These are phyloP conservation scores for Colostygia pectinataria DNA, from an alignment of 2,888 invertebrate genomes.

Conservation along the genomic window DNA sequence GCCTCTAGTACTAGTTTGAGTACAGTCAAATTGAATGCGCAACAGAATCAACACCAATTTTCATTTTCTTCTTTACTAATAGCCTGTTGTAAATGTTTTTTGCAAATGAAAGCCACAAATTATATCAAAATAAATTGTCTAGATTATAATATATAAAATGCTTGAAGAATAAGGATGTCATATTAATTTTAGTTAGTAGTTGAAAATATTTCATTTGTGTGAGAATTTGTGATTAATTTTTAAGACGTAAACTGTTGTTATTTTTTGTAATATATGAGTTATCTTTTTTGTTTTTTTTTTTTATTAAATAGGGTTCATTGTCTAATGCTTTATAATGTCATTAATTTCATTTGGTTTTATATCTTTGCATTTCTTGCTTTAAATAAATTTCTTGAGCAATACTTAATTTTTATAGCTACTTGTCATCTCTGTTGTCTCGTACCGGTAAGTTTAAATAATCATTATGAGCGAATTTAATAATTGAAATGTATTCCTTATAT, in stretches of 20 bases:
- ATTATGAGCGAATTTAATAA: constrained; percentile 34
- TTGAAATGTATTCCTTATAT: constrained; percentile 20
- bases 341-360: constrained; percentile 8
- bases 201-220: constrained; percentile 30
- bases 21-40: no score
- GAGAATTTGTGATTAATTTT: constrained; percentile 48
- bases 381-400: constrained; percentile 14
- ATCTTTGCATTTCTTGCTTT: constrained; percentile 15
- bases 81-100: background rate
- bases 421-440: constrained; percentile 1
- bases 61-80: no score
- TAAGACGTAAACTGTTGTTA: constrained; percentile 51
- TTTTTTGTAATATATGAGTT: constrained; percentile 54
- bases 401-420: constrained; percentile 11
- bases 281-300: constrained; percentile 67
- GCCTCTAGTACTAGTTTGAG: no score
- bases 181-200: constrained; percentile 9
- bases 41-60: no score
- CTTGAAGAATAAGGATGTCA: constrained; percentile 8
- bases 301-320: constrained; percentile 41
- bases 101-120: constrained; percentile 9
- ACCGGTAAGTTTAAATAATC: constrained; percentile 17
- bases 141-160: background rate
- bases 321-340: constrained; percentile 42
- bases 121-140: background rate